Evolutionary conservation across 1,140 invertebrate genomes (phyloP).

Genomic region (Oreohelix idahoensis): DNA sequence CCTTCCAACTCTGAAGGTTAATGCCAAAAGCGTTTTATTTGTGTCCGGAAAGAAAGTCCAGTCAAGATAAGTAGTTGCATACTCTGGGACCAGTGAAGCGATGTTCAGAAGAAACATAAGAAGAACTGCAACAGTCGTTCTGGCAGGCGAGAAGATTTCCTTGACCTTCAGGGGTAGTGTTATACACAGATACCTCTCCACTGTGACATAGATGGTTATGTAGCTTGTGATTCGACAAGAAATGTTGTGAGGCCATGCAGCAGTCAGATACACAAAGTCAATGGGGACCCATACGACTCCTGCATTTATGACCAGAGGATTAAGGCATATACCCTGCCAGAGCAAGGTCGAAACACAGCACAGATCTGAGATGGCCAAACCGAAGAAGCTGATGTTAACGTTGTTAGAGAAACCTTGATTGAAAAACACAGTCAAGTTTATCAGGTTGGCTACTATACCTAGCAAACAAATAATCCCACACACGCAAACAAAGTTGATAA

Average conservation of each 20-base stretch:
- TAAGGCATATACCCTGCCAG: constrained; percentile 13
- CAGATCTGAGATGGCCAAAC: constrained; percentile 23
- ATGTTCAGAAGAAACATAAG: not conserved
- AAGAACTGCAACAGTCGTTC: not conserved
- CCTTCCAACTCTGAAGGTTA: not conserved
- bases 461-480: not conserved
- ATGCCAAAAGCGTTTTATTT: not conserved
- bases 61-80: not conserved
- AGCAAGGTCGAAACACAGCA: not conserved
- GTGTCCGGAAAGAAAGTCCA: not conserved
- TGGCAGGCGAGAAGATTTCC: not conserved
- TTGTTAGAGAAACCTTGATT: constrained; percentile 13
- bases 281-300: not conserved
- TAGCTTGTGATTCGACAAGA: constrained; percentile 2
- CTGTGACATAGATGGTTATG: constrained; percentile 5
- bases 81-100: not conserved
- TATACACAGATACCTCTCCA: no score
- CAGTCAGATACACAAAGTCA: not conserved
- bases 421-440: not conserved
- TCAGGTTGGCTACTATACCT: not conserved
- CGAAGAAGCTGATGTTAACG: constrained; percentile 24
- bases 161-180: constrained; percentile 28
- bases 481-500: not conserved
- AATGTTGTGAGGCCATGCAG: not conserved
- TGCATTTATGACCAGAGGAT: not conserved